phyloP scores from a whole-genome alignment of 37 sponge, comb jelly and placozoan species.

The Oscarella lobularis region DNA sequence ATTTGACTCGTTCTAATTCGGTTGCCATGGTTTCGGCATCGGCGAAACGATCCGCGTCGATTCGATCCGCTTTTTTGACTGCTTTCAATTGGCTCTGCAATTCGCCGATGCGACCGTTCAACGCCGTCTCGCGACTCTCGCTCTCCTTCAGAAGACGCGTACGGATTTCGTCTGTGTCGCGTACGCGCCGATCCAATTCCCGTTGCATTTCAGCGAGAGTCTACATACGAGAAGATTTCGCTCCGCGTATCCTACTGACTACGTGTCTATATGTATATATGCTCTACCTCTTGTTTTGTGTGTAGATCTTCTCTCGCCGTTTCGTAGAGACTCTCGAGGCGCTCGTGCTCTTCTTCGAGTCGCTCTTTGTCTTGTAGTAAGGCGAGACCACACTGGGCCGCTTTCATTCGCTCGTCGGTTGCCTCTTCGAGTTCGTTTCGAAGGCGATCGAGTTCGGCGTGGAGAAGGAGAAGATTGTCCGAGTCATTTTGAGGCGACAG shows the following conservation, averaged over 20 bases:
- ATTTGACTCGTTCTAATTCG: not conserved
- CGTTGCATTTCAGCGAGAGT: not conserved
- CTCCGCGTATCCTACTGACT: too few relatives aligned
- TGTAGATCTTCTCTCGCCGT: not conserved
- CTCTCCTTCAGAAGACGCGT: not conserved
- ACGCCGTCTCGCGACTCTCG: not conserved
- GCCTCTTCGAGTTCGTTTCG: not conserved
- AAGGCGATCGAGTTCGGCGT: not conserved
- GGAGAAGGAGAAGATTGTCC: too few relatives aligned
- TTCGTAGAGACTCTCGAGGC: not conserved
- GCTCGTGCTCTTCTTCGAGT: not conserved
- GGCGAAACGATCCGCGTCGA: not conserved
- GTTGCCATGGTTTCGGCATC: not conserved
- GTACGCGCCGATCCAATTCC: not conserved
- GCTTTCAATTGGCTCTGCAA: not conserved
- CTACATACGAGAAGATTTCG: not conserved
- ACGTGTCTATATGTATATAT: too few relatives aligned
- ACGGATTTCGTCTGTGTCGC: not conserved
- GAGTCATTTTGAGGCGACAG: too few relatives aligned
- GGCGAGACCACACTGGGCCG: slow-evolving; percentile 2
- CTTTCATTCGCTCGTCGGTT: not conserved
- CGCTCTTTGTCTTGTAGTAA: not conserved
- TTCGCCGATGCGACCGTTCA: not conserved
- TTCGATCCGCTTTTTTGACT: not conserved
- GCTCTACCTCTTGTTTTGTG: slow-evolving; percentile 1